A percentile compares a stretch with the other conserved stretches of the same genome.
phyloP scores from a whole-genome alignment of 1,140 invertebrate genomes.

The Diachasma alloeum region DNA sequence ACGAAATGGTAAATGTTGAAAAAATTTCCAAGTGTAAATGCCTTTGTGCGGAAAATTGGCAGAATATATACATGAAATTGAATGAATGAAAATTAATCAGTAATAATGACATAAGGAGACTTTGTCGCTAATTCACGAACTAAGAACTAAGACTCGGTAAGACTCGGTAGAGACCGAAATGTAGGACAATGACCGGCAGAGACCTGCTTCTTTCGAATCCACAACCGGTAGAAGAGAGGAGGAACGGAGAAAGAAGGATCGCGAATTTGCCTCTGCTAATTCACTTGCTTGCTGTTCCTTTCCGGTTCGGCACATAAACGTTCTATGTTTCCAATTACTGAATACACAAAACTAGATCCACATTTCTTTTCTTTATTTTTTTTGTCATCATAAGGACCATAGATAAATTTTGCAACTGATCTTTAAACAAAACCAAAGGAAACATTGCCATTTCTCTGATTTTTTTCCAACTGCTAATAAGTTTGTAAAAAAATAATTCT shows the following conservation, averaged over 20 bases:
- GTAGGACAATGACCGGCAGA: conserved; percentile 64
- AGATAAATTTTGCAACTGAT: no score
- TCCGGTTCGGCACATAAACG: conserved; percentile 55
- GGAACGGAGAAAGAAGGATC: conserved; percentile 30
- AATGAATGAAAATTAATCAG: not conserved
- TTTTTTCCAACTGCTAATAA: not conserved
- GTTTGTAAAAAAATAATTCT: not conserved
- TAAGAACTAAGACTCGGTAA: not conserved
- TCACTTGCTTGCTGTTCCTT: conserved; percentile 54
- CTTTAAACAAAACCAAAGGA: no score
- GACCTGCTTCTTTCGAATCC: conserved; percentile 63
- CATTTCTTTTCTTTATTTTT: not conserved
- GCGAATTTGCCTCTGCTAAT: conserved; percentile 52
- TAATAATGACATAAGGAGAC: not conserved
- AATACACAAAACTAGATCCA: not conserved
- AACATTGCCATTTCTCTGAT: no score
- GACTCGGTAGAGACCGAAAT: conserved; percentile 44
- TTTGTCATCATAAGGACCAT: no score
- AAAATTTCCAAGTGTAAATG: no score
- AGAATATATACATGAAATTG: no score
- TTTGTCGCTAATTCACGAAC: not conserved
- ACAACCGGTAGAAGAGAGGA: conserved; percentile 34
- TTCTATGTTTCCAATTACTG: not conserved
- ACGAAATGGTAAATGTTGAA: no score
- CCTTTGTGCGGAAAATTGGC: no score